phyloP scores from a whole-genome alignment of 2,113 vertebrate species.

The Microtus montanus region DNA sequence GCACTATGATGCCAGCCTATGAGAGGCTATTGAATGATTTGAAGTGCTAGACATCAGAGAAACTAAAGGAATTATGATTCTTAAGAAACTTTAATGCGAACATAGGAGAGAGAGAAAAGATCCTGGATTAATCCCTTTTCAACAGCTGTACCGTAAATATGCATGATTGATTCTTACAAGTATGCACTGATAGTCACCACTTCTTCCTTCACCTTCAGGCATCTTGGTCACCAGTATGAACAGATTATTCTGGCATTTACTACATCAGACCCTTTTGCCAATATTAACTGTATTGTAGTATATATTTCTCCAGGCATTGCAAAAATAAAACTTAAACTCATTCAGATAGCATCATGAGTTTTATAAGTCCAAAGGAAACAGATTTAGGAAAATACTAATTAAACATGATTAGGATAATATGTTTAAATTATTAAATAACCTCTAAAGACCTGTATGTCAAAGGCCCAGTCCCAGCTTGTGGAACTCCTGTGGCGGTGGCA shows the following conservation, averaged over 20 bases:
- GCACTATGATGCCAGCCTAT: neutral
- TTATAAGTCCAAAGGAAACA: slow-evolving; percentile 78
- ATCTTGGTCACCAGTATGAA: neutral
- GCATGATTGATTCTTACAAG: neutral
- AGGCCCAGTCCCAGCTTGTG: no score
- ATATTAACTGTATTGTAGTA: slow-evolving; percentile 76
- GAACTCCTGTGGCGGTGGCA: neutral
- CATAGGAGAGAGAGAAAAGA: neutral
- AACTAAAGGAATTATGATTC: slow-evolving; percentile 1
- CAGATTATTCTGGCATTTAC: neutral
- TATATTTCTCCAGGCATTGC: slow-evolving; percentile 74
- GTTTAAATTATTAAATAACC: no score
- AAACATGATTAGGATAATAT: neutral
- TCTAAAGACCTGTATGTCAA: neutral
- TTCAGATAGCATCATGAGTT: slow-evolving; percentile 80
- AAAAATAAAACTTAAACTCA: slow-evolving; percentile 81
- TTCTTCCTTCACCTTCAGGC: neutral
- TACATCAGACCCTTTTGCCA: slow-evolving; percentile 74
- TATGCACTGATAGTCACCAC: neutral
- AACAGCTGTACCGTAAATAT: neutral
- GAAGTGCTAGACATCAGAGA: slow-evolving; percentile 8
- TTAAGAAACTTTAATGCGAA: neutral
- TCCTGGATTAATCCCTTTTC: slow-evolving; percentile 10
- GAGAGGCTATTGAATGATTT: slow-evolving; percentile 22
- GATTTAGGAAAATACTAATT: neutral